Percentiles rank a stretch among this genome's conserved stretches.
Conservation (phyloP, 2,888 invertebrate species). For the Patella caerulea region DNA sequence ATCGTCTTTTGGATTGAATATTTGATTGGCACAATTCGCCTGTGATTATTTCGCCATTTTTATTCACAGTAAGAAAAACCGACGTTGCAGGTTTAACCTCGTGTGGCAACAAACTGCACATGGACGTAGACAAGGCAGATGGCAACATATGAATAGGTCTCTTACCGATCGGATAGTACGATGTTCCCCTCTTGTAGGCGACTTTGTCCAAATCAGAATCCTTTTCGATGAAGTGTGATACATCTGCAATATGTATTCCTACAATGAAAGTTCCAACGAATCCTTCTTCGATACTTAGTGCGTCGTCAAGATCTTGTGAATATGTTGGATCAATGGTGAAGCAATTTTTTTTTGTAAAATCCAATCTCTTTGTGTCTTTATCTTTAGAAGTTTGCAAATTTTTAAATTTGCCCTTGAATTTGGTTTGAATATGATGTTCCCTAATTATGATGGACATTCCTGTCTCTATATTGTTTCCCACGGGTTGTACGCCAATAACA, state of each 20-base stretch:
- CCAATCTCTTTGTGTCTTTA: conserved; percentile 29
- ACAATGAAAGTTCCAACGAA: conserved; percentile 51
- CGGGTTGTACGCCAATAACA: conserved; percentile 59
- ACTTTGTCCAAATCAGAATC: conserved; percentile 54
- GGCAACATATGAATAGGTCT: conserved; percentile 56
- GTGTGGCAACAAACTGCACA: conserved; percentile 53
- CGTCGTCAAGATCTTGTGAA: conserved; percentile 46
- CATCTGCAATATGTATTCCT: conserved; percentile 63
- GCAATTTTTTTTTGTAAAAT: conserved; percentile 50
- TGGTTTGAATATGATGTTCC: conserved; percentile 52
- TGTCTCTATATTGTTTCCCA: conserved; percentile 41
- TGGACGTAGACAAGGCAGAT: conserved; percentile 42
- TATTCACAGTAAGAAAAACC: conserved; percentile 52
- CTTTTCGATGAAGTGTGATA: conserved; percentile 53
- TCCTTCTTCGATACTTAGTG: conserved; percentile 54
- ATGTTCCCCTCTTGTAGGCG: conserved; percentile 45
- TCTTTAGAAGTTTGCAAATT: neutral
- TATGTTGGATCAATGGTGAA: conserved; percentile 50
- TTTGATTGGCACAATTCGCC: conserved; percentile 48
- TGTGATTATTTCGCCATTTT: conserved; percentile 47
- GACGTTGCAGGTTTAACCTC: conserved; percentile 56
- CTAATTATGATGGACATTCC: conserved; percentile 56
- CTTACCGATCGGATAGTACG: conserved; percentile 48
- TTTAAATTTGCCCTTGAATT: conserved; percentile 38
- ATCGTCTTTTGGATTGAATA: conserved; percentile 54